Evolutionary conservation across 2,888 invertebrate species (phyloP).

Genomic region (Diachrysia chrysitis): DNA sequence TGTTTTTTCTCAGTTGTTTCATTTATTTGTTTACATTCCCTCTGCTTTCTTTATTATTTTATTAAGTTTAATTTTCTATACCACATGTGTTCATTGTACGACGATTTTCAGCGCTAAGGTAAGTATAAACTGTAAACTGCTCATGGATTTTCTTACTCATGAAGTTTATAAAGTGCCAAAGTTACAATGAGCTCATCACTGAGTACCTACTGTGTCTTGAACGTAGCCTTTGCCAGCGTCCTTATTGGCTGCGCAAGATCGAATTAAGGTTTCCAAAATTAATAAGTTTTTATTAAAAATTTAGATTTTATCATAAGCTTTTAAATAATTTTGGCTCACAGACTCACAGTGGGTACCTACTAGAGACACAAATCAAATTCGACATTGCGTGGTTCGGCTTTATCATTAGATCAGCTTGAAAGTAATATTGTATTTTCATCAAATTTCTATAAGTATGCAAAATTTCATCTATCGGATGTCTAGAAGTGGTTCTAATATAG

Average conservation of each 20-base stretch:
- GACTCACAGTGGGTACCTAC: too few relatives aligned
- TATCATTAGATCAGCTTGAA: too few relatives aligned
- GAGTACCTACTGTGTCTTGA: conserved; percentile 21
- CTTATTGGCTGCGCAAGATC: conserved; percentile 25
- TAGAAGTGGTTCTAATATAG: too few relatives aligned
- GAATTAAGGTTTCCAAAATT: not conserved
- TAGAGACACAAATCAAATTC: too few relatives aligned
- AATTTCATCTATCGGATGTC: too few relatives aligned
- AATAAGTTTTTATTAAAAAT: too few relatives aligned
- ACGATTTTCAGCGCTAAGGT: conserved; percentile 22
- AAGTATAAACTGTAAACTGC: too few relatives aligned
- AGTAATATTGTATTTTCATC: too few relatives aligned
- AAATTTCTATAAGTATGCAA: too few relatives aligned
- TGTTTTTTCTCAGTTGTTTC: not conserved
- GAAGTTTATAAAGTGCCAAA: conserved; percentile 61
- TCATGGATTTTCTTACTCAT: conserved; percentile 49
- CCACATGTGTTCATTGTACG: not conserved
- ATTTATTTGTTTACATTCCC: not conserved
- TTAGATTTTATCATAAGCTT: too few relatives aligned
- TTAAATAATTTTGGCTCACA: too few relatives aligned
- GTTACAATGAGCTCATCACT: conserved; percentile 52
- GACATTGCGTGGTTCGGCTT: too few relatives aligned
- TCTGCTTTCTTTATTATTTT: not conserved
- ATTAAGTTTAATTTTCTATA: not conserved
- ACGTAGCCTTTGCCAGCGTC: conserved; percentile 25